Evolutionary conservation across 2,797 vertebrate genomes (phyloP).

Genomic region (Bucorvus abyssinicus): DNA sequence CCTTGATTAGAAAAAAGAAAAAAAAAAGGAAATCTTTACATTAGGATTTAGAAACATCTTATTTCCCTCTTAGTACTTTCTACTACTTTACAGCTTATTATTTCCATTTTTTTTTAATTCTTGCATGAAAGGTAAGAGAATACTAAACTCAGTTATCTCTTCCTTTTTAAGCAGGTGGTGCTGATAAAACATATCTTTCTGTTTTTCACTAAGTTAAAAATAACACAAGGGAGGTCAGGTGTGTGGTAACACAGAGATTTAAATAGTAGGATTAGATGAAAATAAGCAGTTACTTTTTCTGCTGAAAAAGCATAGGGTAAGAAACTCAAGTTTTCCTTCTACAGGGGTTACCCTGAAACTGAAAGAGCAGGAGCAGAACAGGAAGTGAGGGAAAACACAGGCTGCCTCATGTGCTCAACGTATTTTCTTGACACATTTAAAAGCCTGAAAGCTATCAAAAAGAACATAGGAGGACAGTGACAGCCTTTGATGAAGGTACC

Average conservation of each 20-base stretch:
- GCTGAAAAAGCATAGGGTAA: constrained; percentile 7
- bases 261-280: constrained; percentile 12
- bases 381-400: neutral
- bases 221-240: constrained; percentile 13
- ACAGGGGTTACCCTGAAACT: neutral
- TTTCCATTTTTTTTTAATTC: neutral
- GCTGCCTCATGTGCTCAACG: neutral
- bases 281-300: constrained; percentile 4
- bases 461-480: neutral
- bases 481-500: neutral
- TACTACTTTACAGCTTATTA: neutral
- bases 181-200: constrained; percentile 8
- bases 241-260: constrained; percentile 5
- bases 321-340: neutral
- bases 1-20: neutral
- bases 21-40: neutral
- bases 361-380: neutral
- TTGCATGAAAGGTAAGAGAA: neutral
- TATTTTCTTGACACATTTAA: neutral
- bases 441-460: neutral
- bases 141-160: neutral
- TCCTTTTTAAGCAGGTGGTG: neutral
- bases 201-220: constrained; percentile 44
- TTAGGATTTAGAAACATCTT: neutral
- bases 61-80: neutral